Percentiles rank a stretch among this genome's conserved stretches.
These are phyloP conservation scores for Umimayanthus kanabou DNA, from an alignment of 92 coral and sea anemone species.

Conservation along the genomic window DNA sequence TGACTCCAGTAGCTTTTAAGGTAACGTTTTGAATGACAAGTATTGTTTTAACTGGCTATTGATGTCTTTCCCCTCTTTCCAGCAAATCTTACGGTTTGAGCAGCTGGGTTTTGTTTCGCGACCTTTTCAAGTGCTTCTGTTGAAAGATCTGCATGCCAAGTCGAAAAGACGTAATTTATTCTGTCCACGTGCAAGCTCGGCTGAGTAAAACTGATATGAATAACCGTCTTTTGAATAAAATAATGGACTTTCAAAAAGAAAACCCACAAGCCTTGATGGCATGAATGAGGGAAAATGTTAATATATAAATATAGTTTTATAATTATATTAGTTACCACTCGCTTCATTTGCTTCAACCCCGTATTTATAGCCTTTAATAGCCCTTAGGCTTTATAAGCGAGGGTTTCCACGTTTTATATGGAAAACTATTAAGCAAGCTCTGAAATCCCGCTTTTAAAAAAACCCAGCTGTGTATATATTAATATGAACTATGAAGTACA, in stretches of 20 bases:
- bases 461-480: no score
- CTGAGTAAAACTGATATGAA: not conserved
- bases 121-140: not conserved
- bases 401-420: no score
- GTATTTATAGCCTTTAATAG: no score
- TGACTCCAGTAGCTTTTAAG: not conserved
- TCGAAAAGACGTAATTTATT: conserved; percentile 5
- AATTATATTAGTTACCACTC: not conserved
- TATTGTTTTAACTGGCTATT: conserved; percentile 58
- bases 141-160: not conserved
- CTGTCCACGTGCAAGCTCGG: not conserved
- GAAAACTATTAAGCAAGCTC: no score
- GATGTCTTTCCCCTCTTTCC: conserved; percentile 10
- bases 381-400: no score
- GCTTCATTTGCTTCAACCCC: not conserved
- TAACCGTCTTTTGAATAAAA: not conserved
- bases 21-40: conserved; percentile 49
- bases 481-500: no score
- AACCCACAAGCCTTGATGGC: not conserved
- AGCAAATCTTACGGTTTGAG: conserved; percentile 3
- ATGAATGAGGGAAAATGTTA: not conserved
- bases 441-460: no score
- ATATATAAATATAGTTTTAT: no score
- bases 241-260: not conserved
- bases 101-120: conserved; percentile 32